Conservation (phyloP, 2,888 invertebrate genomes). For the Terebella lapidaria region DNA sequence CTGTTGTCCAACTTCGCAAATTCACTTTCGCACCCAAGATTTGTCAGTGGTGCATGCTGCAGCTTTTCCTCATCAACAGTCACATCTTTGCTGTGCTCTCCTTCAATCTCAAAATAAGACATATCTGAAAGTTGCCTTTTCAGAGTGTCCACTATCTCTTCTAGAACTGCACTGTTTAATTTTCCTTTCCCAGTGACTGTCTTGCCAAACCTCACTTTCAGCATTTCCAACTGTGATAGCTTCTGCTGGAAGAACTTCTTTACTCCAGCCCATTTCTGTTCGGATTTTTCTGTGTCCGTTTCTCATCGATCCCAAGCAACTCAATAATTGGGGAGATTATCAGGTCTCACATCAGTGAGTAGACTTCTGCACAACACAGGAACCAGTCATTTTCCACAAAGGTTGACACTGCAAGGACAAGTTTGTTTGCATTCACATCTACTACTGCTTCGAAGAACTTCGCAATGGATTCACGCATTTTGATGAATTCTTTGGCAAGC, state of each 20-base stretch:
- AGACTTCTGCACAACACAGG: constrained; percentile 1
- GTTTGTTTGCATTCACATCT: not conserved
- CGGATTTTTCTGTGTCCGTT: not conserved
- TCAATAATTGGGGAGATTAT: constrained; percentile 3
- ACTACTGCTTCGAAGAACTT: not conserved
- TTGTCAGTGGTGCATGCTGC: not conserved
- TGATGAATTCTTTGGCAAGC: not conserved
- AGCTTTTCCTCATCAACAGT: not conserved
- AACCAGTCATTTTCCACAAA: constrained; percentile 2
- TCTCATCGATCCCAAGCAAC: not conserved
- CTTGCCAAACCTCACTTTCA: not conserved
- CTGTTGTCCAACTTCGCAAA: not conserved
- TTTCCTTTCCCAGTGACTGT: not conserved
- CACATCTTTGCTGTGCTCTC: too few relatives aligned
- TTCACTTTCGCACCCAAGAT: not conserved
- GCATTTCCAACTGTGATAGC: not conserved
- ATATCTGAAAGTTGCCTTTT: not conserved
- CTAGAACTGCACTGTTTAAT: not conserved
- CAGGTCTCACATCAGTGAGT: not conserved
- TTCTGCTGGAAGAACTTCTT: not conserved
- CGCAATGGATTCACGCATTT: not conserved
- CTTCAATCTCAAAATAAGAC: not conserved
- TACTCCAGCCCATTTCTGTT: not conserved
- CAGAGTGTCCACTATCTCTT: not conserved
- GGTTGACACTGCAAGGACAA: constrained; percentile 1